Conservation (phyloP, 1,140 invertebrate species). For the Drosophila saltans region DNA sequence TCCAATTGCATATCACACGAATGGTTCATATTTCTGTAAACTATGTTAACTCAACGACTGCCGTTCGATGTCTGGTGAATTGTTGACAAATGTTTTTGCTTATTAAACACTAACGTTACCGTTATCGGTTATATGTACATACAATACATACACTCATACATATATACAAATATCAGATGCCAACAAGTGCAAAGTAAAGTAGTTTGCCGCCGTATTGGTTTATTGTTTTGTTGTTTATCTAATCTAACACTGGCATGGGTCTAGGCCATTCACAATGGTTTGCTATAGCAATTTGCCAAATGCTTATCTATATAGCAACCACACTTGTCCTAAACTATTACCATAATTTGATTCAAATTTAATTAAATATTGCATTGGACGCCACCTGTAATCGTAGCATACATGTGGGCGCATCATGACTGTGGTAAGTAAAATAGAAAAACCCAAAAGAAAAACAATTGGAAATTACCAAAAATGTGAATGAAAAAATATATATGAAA, state of each 20-base stretch:
- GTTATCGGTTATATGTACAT: constrained; percentile 46
- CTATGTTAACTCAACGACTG: constrained; percentile 42
- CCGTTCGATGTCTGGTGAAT: constrained; percentile 38
- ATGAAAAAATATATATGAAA: no score
- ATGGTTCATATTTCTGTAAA: constrained; percentile 46
- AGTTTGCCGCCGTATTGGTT: constrained; percentile 27
- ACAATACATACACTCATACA: neutral
- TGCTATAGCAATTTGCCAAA: constrained; percentile 4
- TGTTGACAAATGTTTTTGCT: constrained; percentile 45
- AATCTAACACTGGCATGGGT: constrained; percentile 37
- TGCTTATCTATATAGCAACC: constrained; percentile 29
- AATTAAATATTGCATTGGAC: constrained; percentile 40
- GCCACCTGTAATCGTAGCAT: constrained; percentile 38
- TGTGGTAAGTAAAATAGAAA: no score
- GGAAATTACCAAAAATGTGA: no score
- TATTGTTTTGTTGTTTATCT: constrained; percentile 54
- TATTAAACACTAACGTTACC: constrained; percentile 45
- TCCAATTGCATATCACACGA: constrained; percentile 65
- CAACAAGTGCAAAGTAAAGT: constrained; percentile 1
- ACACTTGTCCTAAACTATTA: constrained; percentile 46
- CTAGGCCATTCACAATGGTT: constrained; percentile 20
- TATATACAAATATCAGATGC: constrained; percentile 1
- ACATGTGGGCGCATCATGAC: constrained; percentile 35
- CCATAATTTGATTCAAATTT: constrained; percentile 53
- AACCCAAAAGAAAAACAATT: no score